These are phyloP conservation scores for Meliscaeva auricollis DNA, from an alignment of 2,888 invertebrate species.

Conservation along the genomic window DNA sequence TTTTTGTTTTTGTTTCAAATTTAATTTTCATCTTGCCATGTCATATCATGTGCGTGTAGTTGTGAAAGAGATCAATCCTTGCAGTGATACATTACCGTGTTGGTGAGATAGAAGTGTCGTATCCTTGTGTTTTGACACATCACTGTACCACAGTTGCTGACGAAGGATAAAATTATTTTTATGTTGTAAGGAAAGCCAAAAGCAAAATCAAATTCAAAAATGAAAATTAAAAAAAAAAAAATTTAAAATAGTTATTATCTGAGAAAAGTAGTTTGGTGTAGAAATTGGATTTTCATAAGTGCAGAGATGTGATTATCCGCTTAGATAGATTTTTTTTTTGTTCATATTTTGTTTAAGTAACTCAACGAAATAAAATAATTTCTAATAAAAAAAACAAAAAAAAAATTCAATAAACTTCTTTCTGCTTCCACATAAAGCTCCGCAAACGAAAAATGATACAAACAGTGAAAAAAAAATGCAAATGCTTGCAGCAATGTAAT, in stretches of 20 bases:
- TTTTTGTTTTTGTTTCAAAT: background rate
- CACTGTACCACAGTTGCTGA: constrained; percentile 59
- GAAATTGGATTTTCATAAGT: constrained; percentile 35
- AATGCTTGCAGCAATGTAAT: constrained; percentile 71
- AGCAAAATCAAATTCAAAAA: constrained; percentile 43
- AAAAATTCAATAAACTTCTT: constrained; percentile 11
- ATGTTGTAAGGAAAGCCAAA: constrained; percentile 59
- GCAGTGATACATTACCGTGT: constrained; percentile 66
- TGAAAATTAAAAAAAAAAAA: constrained; percentile 5
- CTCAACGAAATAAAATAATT: constrained; percentile 23
- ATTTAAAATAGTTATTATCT: constrained; percentile 24
- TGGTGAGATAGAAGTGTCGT: constrained; percentile 10
- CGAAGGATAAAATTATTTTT: constrained; percentile 41
- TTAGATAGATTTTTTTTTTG: constrained; percentile 19
- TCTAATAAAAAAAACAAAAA: constrained; percentile 22
- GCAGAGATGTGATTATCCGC: constrained; percentile 50
- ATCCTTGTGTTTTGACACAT: constrained; percentile 42
- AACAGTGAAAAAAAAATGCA: constrained; percentile 69
- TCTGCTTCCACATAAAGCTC: constrained; percentile 73
- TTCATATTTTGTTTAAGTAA: constrained; percentile 9
- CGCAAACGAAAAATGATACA: constrained; percentile 66
- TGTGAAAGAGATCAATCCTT: constrained; percentile 20
- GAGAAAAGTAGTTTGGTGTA: constrained; percentile 43
- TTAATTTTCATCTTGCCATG: constrained; percentile 29
- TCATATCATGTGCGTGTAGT: constrained; percentile 4